Percentiles rank a stretch among this genome's conserved stretches.
These are phyloP conservation scores for Champsocephalus gunnari DNA, from an alignment of 2,797 vertebrate species.

Conservation along the genomic window DNA sequence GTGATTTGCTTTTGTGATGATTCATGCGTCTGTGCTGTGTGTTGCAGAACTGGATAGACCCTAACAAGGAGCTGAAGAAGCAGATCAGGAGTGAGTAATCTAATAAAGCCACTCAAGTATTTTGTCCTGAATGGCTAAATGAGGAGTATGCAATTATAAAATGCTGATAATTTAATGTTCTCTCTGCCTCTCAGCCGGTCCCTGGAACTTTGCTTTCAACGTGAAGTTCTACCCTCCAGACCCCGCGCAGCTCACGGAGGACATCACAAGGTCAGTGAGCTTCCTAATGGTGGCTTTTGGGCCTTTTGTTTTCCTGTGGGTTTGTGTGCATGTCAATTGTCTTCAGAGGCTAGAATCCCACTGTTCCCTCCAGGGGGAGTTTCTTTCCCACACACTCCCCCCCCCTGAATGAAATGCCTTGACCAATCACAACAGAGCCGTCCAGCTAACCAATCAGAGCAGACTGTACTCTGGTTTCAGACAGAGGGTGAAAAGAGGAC, in stretches of 20 bases:
- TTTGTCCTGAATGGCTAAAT: not conserved
- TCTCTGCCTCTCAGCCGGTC: conserved; percentile 84
- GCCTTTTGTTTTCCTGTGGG: too few species aligned
- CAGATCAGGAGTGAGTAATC: conserved; percentile 92
- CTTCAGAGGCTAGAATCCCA: too few species aligned
- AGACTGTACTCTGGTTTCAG: too few species aligned
- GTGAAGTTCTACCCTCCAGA: conserved; percentile 99
- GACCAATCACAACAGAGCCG: too few species aligned
- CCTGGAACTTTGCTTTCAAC: conserved; percentile 97
- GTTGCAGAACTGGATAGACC: conserved; percentile 96
- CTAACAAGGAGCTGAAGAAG: conserved; percentile 97
- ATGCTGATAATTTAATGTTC: conserved; percentile 31
- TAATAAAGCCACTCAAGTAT: not conserved
- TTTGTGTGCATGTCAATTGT: too few species aligned
- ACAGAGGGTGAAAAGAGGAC: too few species aligned
- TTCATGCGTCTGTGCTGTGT: conserved; percentile 56
- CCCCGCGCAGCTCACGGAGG: conserved; percentile 94
- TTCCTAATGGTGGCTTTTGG: not conserved
- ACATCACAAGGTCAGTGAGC: conserved; percentile 92
- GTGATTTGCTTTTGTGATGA: not conserved
- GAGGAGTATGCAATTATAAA: not conserved
- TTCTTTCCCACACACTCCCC: too few species aligned
- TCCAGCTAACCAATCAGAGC: too few species aligned
- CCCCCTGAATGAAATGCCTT: too few species aligned
- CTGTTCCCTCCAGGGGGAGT: too few species aligned